Percentiles rank a stretch among this genome's conserved stretches.
phyloP scores from a whole-genome alignment of 2,113 vertebrate genomes.

The Protobothrops mucrosquamatus region DNA sequence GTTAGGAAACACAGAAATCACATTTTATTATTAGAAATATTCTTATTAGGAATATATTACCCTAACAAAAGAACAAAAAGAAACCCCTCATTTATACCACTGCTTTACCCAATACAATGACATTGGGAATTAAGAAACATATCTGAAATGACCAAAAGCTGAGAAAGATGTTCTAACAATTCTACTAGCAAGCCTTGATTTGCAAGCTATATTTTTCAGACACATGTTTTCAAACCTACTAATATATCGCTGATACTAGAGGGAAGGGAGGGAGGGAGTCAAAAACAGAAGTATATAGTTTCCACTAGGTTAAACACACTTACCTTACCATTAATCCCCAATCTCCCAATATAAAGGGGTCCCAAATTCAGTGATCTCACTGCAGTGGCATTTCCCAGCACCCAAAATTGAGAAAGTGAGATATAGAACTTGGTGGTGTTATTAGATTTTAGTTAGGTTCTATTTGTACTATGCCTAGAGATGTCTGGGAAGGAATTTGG shows the following conservation, averaged over 20 bases:
- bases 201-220: background rate
- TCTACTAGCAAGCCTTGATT: background rate
- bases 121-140: background rate
- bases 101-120: background rate
- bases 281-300: background rate
- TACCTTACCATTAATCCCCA: background rate
- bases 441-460: background rate
- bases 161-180: background rate
- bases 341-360: background rate
- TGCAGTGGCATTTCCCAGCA: background rate
- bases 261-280: background rate
- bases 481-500: background rate
- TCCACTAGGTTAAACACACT: background rate
- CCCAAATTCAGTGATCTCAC: background rate
- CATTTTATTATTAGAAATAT: background rate
- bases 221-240: background rate
- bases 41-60: background rate
- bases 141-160: background rate
- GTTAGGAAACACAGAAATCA: background rate
- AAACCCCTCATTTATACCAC: background rate
- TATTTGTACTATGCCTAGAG: background rate
- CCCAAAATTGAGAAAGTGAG: background rate
- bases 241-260: background rate
- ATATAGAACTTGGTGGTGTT: background rate
- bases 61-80: background rate